Percentiles rank a stretch among this genome's conserved stretches.
These are phyloP conservation scores for Dolichotis patagonum DNA, from an alignment of 2,113 vertebrate species.

Conservation along the genomic window DNA sequence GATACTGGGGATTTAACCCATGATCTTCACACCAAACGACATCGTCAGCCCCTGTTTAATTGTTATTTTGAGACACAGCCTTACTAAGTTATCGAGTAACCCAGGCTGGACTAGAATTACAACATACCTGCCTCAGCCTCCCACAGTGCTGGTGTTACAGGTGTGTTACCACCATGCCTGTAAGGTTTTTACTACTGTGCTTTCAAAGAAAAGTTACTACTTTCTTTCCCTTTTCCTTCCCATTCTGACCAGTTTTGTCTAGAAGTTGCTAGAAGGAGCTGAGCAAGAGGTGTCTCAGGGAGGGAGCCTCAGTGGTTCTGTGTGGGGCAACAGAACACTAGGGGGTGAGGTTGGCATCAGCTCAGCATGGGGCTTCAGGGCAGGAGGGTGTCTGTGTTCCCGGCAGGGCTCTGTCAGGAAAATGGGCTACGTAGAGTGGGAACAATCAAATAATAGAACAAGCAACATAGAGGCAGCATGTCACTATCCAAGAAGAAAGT, in stretches of 20 bases:
- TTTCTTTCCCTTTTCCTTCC: not conserved
- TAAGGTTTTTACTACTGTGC: not conserved
- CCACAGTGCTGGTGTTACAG: not conserved
- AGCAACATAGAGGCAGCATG: not conserved
- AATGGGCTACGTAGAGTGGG: not conserved
- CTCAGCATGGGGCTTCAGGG: not conserved
- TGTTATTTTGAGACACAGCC: not conserved
- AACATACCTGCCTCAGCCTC: not conserved
- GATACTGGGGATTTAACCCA: not conserved
- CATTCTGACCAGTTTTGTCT: not conserved
- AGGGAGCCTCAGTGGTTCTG: too few relatives aligned
- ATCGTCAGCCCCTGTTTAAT: not conserved
- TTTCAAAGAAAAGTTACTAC: not conserved
- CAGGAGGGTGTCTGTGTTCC: not conserved
- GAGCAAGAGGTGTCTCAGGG: not conserved
- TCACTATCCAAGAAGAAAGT: not conserved
- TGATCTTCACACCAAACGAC: not conserved
- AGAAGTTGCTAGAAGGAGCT: not conserved
- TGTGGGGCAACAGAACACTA: not conserved
- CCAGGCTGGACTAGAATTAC: not conserved
- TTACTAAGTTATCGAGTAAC: not conserved
- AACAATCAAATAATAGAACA: not conserved
- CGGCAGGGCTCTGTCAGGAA: not conserved
- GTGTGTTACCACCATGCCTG: not conserved
- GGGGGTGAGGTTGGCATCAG: not conserved